Evolutionary conservation across 2,113 vertebrate species (phyloP).

Genomic region (Burhinus bistriatus): DNA sequence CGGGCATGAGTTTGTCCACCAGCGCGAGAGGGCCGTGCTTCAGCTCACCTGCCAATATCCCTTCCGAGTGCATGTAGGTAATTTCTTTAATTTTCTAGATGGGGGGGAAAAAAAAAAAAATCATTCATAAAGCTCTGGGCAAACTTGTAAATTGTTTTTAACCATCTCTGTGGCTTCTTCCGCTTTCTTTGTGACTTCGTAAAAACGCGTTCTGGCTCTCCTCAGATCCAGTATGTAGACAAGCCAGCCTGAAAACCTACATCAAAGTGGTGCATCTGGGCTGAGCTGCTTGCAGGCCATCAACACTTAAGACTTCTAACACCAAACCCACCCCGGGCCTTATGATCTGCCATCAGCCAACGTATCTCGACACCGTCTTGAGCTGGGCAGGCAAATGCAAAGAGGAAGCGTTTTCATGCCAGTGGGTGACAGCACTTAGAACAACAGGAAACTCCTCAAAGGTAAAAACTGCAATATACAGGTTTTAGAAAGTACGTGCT

Average conservation of each 20-base stretch:
- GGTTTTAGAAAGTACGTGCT: not conserved
- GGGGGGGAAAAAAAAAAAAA: not conserved
- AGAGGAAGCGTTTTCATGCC: rapidly evolving
- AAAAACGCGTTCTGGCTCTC: not conserved
- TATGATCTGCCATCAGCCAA: rapidly evolving
- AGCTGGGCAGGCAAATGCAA: not conserved
- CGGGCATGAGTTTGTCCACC: constrained; percentile 98
- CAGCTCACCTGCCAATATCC: constrained; percentile 94
- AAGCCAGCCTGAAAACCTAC: not conserved
- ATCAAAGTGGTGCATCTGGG: not conserved
- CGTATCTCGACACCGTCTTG: not conserved
- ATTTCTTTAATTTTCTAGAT: constrained; percentile 98
- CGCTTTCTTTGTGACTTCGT: not conserved
- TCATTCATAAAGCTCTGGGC: not conserved
- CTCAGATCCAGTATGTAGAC: rapidly evolving
- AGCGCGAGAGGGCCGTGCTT: constrained; percentile 94
- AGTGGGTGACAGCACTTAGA: not conserved
- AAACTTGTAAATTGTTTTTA: not conserved
- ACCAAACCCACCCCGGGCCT: not conserved
- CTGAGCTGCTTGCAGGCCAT: not conserved
- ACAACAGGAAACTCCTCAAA: not conserved
- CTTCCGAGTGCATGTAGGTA: constrained; percentile 98
- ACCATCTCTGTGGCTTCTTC: not conserved
- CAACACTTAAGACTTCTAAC: not conserved
- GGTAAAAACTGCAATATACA: rapidly evolving